Conservation (phyloP, 2,888 invertebrate species). For the Clepsis dumicolana region DNA sequence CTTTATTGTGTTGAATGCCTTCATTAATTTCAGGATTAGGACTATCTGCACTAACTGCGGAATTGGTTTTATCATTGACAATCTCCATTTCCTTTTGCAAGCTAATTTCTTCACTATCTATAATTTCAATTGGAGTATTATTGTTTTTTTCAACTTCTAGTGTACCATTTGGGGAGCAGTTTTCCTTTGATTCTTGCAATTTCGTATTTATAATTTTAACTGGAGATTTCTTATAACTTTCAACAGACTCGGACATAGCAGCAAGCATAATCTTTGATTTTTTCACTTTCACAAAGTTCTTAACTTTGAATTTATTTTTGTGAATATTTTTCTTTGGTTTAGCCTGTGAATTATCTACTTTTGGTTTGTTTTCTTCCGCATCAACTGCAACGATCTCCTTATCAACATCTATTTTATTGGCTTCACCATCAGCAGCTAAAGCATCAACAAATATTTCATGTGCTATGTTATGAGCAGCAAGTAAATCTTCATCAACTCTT, state of each 20-base stretch:
- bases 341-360: neutral
- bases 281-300: neutral
- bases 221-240: neutral
- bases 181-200: neutral
- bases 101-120: constrained; percentile 35
- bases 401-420: constrained; percentile 6
- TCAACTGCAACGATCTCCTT: constrained; percentile 41
- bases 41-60: neutral
- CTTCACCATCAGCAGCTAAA: constrained; percentile 14
- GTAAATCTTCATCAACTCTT: neutral
- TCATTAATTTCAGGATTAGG: neutral
- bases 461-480: neutral
- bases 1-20: neutral
- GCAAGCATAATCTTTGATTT: neutral
- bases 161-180: neutral
- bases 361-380: neutral
- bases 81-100: constrained; percentile 30
- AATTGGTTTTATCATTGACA: neutral
- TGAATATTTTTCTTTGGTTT: neutral
- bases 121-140: constrained; percentile 22
- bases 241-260: neutral
- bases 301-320: neutral
- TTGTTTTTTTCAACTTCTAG: neutral
- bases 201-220: neutral
- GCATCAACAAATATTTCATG: neutral